A percentile compares a stretch with the other conserved stretches of the same genome.
Evolutionary conservation across 2,113 vertebrate species (phyloP).

Genomic region (Sylvietta virens): DNA sequence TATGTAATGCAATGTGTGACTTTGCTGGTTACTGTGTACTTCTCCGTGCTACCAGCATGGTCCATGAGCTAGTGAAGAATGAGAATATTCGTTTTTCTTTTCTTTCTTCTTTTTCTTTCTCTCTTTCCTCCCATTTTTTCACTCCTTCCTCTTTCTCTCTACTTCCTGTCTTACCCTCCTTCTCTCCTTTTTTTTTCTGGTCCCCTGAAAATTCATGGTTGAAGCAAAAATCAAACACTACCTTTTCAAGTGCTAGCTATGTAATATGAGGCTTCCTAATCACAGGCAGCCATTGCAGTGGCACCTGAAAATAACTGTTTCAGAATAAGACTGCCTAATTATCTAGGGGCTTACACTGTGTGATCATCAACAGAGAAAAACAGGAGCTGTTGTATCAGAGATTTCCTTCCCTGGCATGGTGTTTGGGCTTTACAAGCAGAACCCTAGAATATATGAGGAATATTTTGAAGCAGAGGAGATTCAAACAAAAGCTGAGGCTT

Average conservation of each 20-base stretch:
- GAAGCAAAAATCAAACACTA: not conserved
- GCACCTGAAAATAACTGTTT: constrained; percentile 42
- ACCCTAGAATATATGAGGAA: not conserved
- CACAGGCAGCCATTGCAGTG: not conserved
- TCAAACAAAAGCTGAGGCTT: not conserved
- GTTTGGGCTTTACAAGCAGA: not conserved
- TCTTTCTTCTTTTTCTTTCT: not conserved
- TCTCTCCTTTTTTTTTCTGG: not conserved
- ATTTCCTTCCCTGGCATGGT: not conserved
- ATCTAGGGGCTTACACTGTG: not conserved
- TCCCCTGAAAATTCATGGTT: not conserved
- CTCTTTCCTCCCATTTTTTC: not conserved
- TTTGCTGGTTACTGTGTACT: not conserved
- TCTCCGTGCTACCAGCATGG: not conserved
- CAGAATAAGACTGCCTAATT: not conserved
- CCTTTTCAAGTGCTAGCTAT: not conserved
- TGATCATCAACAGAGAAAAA: constrained; percentile 16
- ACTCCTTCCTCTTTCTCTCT: not conserved
- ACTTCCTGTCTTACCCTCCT: not conserved
- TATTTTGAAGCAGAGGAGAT: not conserved
- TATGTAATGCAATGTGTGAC: not conserved
- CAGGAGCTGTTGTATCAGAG: not conserved
- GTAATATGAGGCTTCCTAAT: not conserved
- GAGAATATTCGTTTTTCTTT: not conserved
- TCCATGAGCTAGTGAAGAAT: not conserved